Conservation (phyloP, 1,140 invertebrate species). For the Danaus plexippus region DNA sequence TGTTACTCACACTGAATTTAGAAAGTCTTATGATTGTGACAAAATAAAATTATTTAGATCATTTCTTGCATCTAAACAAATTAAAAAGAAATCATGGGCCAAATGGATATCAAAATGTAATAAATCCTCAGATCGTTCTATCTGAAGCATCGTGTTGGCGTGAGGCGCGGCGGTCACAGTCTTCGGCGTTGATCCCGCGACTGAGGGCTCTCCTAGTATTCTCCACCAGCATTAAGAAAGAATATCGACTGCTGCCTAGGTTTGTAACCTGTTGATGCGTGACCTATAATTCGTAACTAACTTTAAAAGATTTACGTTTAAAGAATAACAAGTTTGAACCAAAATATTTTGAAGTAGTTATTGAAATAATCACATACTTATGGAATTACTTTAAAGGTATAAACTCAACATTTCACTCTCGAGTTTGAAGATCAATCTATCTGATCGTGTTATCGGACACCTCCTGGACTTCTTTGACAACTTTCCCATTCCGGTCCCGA, state of each 20-base stretch:
- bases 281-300: too few relatives aligned
- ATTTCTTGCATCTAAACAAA: too few relatives aligned
- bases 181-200: conserved; percentile 79
- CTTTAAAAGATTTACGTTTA: too few relatives aligned
- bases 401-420: conserved; percentile 84
- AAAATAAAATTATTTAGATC: too few relatives aligned
- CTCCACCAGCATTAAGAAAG: conserved; percentile 84
- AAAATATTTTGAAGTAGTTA: too few relatives aligned
- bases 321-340: too few relatives aligned
- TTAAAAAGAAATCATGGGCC: too few relatives aligned
- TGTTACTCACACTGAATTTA: too few relatives aligned
- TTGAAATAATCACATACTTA: too few relatives aligned
- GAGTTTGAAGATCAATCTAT: conserved; percentile 83
- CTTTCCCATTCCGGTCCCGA: conserved; percentile 73
- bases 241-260: conserved; percentile 81
- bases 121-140: too few relatives aligned
- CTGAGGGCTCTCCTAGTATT: conserved; percentile 79
- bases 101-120: too few relatives aligned
- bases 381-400: conserved; percentile 66
- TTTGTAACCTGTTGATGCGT: conserved; percentile 22
- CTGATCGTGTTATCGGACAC: conserved; percentile 79
- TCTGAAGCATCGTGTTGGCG: conserved; percentile 72
- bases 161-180: conserved; percentile 73
- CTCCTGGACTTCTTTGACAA: conserved; percentile 80
- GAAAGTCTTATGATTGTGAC: too few relatives aligned